Evolutionary conservation across 2,797 vertebrate species (phyloP), one percentile per base, ranked within the genome.

Genomic region (Dermochelys coriacea): DNA sequence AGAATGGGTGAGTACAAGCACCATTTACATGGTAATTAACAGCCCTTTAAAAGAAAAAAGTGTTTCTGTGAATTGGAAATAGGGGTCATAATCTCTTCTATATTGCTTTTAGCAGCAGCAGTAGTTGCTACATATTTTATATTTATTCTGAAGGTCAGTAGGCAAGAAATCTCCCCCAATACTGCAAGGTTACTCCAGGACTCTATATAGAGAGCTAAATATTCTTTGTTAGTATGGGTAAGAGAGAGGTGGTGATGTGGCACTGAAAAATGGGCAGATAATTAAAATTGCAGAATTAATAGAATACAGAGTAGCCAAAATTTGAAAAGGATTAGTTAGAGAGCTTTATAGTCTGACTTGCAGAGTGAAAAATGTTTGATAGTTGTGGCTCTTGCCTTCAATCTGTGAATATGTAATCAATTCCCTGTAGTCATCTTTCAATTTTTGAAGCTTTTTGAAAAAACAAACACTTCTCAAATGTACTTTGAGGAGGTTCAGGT

Each of bases 371-470:
- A 96, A 85, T 4, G 49, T 77, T 59, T 25, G 12, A 57, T 49
- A 81, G 14, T n/a, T 94, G 23, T 71, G 49, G 7, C 4, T 87
- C 52, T 23, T 95, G 31, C 6, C 61, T 92, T 93, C 10, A 57
- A 82, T 95, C 34, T 80, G 23, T 68, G 77, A 94, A 57, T 87
- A 79, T 50, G 89, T 84, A 92, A 64, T 82, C 0, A 74, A 45
- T 93, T 91, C 11, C 15, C 34, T 91, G 37, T 25, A 93, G 50
- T 79, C 34, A 75, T 10, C 2, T 92, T 71, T 25, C 55, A 80
- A 80, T 71, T 90, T 64, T 3, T 82, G 34, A 51, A 3, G 5
- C 21, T 89, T 93, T 92, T 88, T 23, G 25, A 61, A 74, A 74
- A 86, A 93, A 75, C 4, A 82, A 79, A 77, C 71, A 41, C 31